Evolutionary conservation across 2,888 invertebrate species (phyloP).

Genomic region (Chelonus formosanus): DNA sequence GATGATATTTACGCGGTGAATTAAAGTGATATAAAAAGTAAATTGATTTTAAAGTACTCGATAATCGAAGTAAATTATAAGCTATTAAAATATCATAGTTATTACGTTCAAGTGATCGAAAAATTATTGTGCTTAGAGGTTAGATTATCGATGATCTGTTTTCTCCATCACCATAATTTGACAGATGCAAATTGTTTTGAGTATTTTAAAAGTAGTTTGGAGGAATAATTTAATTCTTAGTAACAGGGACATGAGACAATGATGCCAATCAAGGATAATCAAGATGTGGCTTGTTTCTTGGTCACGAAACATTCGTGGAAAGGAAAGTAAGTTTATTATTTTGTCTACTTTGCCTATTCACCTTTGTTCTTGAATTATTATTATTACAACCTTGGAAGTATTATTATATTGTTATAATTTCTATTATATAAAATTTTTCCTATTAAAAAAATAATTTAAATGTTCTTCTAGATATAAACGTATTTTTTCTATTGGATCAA

Average conservation of each 20-base stretch:
- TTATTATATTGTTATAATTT: too few relatives aligned
- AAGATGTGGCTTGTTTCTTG: constrained; percentile 95
- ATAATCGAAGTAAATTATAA: constrained; percentile 17
- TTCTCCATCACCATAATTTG: constrained; percentile 17
- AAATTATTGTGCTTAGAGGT: not conserved
- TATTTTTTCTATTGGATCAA: constrained; percentile 94
- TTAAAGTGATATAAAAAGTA: constrained; percentile 12
- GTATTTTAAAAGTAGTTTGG: constrained; percentile 25
- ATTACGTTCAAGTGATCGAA: constrained; percentile 7
- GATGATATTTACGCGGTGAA: constrained; percentile 33
- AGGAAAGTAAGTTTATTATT: constrained; percentile 78
- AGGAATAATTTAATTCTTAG: constrained; percentile 37
- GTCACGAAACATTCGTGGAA: constrained; percentile 99
- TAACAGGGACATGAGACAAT: constrained; percentile 71
- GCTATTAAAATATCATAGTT: constrained; percentile 7
- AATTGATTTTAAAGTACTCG: constrained; percentile 11
- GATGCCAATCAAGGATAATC: constrained; percentile 89
- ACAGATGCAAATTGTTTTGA: constrained; percentile 38
- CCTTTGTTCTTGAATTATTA: constrained; percentile 10
- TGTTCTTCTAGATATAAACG: constrained; percentile 81
- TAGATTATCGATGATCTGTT: not conserved
- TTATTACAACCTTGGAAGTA: not conserved
- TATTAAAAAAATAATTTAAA: too few relatives aligned
- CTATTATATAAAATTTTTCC: too few relatives aligned
- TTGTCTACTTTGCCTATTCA: too few relatives aligned